Evolutionary conservation across 2,797 vertebrate genomes (phyloP).

Genomic region (Melanotaenia parkinsoni): DNA sequence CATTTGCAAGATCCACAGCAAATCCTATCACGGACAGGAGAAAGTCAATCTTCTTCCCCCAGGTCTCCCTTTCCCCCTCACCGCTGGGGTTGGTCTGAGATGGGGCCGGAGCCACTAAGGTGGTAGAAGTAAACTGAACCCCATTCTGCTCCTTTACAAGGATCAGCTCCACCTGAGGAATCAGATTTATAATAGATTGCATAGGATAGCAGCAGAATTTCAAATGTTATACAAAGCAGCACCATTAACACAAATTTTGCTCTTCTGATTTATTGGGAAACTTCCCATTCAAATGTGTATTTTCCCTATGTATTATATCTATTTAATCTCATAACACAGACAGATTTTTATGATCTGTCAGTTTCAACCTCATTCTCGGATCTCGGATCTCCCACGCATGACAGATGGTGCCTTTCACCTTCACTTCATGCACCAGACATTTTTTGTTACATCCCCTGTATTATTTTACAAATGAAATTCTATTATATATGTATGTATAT

Average conservation of each 20-base stretch:
- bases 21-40: constrained; percentile 92
- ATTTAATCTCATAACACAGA: background rate
- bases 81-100: constrained; percentile 71
- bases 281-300: background rate
- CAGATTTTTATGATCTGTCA: background rate
- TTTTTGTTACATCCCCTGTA: background rate
- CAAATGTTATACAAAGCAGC: background rate
- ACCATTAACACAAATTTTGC: background rate
- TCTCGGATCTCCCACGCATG: constrained; percentile 17
- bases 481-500: no score
- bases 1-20: constrained; percentile 91
- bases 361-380: background rate
- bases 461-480: background rate
- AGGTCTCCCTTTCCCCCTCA: constrained; percentile 88
- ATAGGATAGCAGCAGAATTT: background rate
- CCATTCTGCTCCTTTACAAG: constrained; percentile 92
- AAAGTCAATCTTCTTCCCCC: constrained; percentile 93
- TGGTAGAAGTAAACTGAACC: constrained; percentile 88
- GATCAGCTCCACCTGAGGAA: constrained; percentile 85
- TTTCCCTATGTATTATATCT: background rate
- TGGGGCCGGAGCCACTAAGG: constrained; percentile 76
- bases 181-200: background rate
- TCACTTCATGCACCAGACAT: background rate
- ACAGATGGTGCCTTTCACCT: background rate
- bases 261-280: background rate